Evolutionary conservation across 2,797 vertebrate genomes (phyloP).

Genomic region (Pangasius krempfi): DNA sequence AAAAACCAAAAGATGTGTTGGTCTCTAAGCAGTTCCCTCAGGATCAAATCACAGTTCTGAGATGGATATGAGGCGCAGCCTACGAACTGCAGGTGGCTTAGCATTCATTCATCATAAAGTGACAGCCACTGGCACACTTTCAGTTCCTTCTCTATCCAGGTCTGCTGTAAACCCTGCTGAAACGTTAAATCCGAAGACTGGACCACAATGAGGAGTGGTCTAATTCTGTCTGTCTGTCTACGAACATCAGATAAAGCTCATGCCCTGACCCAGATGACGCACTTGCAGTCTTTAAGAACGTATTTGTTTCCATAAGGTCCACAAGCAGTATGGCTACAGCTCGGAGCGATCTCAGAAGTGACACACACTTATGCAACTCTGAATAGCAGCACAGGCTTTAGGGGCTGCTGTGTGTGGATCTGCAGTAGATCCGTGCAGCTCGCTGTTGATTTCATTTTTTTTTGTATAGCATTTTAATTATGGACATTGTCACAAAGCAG

Average conservation of each 20-base stretch:
- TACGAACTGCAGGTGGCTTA: constrained; percentile 17
- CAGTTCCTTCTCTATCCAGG: neutral
- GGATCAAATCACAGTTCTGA: neutral
- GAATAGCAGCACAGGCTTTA: neutral
- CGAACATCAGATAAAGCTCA: neutral
- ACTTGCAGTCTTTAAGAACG: neutral
- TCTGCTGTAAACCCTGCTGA: neutral
- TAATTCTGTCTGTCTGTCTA: neutral
- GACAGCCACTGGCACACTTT: constrained; percentile 10
- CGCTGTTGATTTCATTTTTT: neutral
- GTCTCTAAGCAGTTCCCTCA: neutral
- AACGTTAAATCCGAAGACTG: neutral
- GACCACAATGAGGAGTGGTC: neutral
- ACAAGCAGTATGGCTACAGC: neutral
- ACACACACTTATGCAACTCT: neutral
- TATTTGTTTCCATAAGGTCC: neutral
- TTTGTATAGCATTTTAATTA: neutral
- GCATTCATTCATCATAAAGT: constrained; percentile 9
- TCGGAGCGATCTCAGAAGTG: neutral
- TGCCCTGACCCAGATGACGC: neutral
- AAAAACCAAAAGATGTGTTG: neutral
- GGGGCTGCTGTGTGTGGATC: neutral
- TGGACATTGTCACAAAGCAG: neutral
- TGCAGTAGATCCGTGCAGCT: neutral
- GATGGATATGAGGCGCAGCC: neutral